Evolutionary conservation across 1,140 invertebrate genomes (phyloP), one percentile per base, ranked within the genome.

Genomic region (Trichonephila clavipes): DNA sequence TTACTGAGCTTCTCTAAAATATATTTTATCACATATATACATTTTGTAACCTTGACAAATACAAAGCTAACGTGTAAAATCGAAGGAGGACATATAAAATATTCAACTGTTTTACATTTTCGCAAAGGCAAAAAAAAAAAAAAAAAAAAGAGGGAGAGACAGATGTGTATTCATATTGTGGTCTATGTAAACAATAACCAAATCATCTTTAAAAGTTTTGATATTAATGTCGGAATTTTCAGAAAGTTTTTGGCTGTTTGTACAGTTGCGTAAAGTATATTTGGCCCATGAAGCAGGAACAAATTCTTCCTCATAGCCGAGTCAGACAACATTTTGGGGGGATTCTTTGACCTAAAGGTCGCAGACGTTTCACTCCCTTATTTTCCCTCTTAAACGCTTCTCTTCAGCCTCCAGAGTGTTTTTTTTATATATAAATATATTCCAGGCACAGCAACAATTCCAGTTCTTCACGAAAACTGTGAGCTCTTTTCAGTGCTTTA

Each of bases 301-400:
- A 24, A n/a, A 69, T 69, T 69, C n/a, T 69, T 28, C 51, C 18
- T 77, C 28, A 19, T 40, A 10, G 16, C 2, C 14, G 18, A 14
- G 28, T 77, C 72, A 34, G 69, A 28, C 28, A 77, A 24, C 72
- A 34, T 77, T 34, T 40, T 19, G 6, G 72, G 28, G 72, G 28
- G 1, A 19, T 77, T 40, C 34, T 40, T 77, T 40, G 72, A 40
- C 72, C 24, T 77, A 4, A 77, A 77, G 72, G 72, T 77, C 72
- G 28, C 72, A 77, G 24, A 34, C 72, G 72, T 34, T 77, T 16
- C 28, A 34, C 72, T 77, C 72, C 72, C 72, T 21, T 18, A 77
- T 77, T 77, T 77, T 77, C 72, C 72, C 72, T 77, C 72, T 77
- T 77, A 77, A 77, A 77, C 34, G 28, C 18, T 77, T 7, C 72